Evolutionary conservation across 2,797 vertebrate species (phyloP).

Genomic region (Fringilla coelebs): DNA sequence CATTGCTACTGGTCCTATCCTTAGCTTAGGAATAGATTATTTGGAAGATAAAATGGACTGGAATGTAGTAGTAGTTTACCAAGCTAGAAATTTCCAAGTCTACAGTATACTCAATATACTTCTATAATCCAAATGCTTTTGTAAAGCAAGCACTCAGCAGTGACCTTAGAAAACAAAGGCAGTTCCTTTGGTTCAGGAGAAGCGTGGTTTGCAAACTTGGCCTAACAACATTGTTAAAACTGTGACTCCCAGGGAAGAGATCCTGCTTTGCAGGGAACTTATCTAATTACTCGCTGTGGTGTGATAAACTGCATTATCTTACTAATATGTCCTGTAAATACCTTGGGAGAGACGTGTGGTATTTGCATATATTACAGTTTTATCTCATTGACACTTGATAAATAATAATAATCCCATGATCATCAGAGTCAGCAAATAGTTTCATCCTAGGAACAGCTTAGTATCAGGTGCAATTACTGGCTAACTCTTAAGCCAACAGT

Average conservation of each 20-base stretch:
- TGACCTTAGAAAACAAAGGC: neutral
- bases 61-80: neutral
- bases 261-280: neutral
- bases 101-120: neutral
- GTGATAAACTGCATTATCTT: neutral
- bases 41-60: neutral
- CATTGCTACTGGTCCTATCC: neutral
- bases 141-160: neutral
- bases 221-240: accelerated
- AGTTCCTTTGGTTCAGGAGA: neutral
- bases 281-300: neutral
- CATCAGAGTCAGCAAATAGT: neutral
- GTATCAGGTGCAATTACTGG: neutral
- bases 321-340: neutral
- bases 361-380: conserved; percentile 3
- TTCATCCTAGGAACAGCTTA: neutral
- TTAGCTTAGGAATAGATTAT: neutral
- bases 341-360: neutral
- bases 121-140: neutral
- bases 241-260: neutral
- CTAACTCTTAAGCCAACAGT: neutral
- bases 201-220: neutral
- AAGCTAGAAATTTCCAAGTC: neutral
- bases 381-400: conserved; percentile 10
- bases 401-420: conserved; percentile 19